Percentiles rank a stretch among this genome's conserved stretches.
Evolutionary conservation across 64 coral and sea anemone species (phyloP).

Genomic region (Pachyseris speciosa): DNA sequence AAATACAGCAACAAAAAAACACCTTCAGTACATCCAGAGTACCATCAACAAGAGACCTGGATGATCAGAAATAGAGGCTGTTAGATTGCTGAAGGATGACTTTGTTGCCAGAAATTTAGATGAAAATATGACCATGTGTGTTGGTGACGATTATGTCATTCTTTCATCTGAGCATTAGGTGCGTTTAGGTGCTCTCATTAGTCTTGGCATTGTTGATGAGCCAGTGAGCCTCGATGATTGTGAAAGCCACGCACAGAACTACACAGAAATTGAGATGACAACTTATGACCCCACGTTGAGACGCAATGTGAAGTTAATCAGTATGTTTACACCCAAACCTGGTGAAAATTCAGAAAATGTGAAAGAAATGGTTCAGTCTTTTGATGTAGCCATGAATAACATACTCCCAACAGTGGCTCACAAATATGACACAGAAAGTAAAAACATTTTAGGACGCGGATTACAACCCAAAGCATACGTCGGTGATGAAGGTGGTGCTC

Average conservation of each 20-base stretch:
- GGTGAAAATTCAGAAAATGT: conserved; percentile 63
- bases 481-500: conserved; percentile 65
- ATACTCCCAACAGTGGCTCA: conserved; percentile 22
- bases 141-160: conserved; percentile 35
- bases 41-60: neutral
- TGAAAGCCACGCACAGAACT: conserved; percentile 59
- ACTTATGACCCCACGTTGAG: conserved; percentile 49
- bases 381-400: conserved; percentile 42
- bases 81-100: neutral
- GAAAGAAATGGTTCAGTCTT: conserved; percentile 30
- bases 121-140: conserved; percentile 42
- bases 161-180: conserved; percentile 14
- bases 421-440: neutral
- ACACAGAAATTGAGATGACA: conserved; percentile 62
- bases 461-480: conserved; percentile 53
- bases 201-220: conserved; percentile 46
- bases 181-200: conserved; percentile 50
- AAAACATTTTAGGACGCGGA: neutral
- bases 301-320: conserved; percentile 61
- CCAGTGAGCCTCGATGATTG: conserved; percentile 44
- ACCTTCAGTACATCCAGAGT: neutral
- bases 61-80: neutral
- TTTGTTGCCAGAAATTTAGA: conserved; percentile 21
- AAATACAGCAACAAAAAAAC: conserved; percentile 19
- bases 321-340: conserved; percentile 69